Evolutionary conservation across 1,140 invertebrate genomes (phyloP), one percentile per base, ranked within the genome.

Genomic region (Micrasema longulum): DNA sequence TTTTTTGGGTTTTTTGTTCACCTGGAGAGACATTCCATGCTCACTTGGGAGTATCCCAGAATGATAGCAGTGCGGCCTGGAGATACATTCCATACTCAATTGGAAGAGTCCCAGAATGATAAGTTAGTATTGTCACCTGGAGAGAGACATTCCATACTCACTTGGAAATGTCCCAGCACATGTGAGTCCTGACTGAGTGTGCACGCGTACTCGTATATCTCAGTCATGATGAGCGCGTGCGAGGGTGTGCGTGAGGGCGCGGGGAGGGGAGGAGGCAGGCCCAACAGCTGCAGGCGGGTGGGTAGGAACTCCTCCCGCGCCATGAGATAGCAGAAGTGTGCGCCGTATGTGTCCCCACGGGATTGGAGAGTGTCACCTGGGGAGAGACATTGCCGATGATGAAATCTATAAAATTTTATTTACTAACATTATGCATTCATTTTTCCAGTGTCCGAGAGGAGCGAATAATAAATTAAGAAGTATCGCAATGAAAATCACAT

Each of bases 241-340:
- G 91, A 92, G 35, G 88, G 91, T 10, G 91, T 90, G 82, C 97
- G 94, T 74, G 72, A 73, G 0, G 55, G 12, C 53, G 82, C 77
- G 14, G 74, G 87, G n/a, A 83, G 78, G 3, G 87, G 77, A 55
- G 88, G 87, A 77, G 91, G 90, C 1, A 92, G 89, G 50, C 95
- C 93, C 67, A 98, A 87, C 12, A 97, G 85, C 22, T 95, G 91
- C 43, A 97, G 84, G 38, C 80, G 79, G 26, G 82, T 80, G 9
- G 87, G 68, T 79, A 87, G 78, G 86, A 95, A 93, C 60, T 90
- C 89, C 57, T 92, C 88, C 78, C 96, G 91, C 0, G 94, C 94
- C 80, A 97, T 91, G 68, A 99, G 83, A 84, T 97, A 97, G 81
- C 95, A 97, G 80, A 98, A 97, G 78, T 98, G 96, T 10, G 95